Base-by-base conservation (phyloP, 2,113 vertebrate genomes). In the Lasiurus cinereus region DNA sequence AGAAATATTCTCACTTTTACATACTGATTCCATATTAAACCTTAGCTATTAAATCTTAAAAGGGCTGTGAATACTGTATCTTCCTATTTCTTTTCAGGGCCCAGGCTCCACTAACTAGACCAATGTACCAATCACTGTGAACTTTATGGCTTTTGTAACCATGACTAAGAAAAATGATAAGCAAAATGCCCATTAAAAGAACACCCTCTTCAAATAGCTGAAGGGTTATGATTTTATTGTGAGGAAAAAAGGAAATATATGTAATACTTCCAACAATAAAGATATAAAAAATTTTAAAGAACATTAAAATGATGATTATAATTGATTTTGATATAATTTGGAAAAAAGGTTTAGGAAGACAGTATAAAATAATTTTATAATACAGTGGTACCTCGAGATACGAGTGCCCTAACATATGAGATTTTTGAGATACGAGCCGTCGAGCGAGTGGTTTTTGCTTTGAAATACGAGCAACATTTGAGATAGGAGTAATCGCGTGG, bases 121-220 rank as follows among this genome's bases (percentile, higher is more conserved):
- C 12, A 50, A 84, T n/a, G 59, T 15, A 90, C 18, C 8, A 50
- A 6, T 33, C 76, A 83, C 50, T 46, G 22, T 66, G 56, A 95
- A 94, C 36, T 94, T 87, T 18, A 79, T 10, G 72, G 46, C 15
- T 96, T 76, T 91, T 88, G 29, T 72, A 64, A 93, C 64, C 50
- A 88, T 62, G 50, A 84, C 18, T 86, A 94, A 92, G 78, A 95
- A 95, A 94, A 96, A 91, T 14, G 33, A 29, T 56, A 69, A 87
- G 50, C 64, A 94, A 92, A 95, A 88, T 64, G 24, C 2, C 54
- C 33, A 70, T 70, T 93, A 89, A 95, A 96, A 93, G 43, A 39
- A 90, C 4, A 86, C 2, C 18, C 3, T 90, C 27, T 69, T 92
- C 10, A 90, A 92, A 94, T 14, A 78, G 82, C 54, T 87, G 24